These are phyloP conservation scores for Aphis gossypii DNA, from an alignment of 1,140 invertebrate species.

Conservation along the genomic window DNA sequence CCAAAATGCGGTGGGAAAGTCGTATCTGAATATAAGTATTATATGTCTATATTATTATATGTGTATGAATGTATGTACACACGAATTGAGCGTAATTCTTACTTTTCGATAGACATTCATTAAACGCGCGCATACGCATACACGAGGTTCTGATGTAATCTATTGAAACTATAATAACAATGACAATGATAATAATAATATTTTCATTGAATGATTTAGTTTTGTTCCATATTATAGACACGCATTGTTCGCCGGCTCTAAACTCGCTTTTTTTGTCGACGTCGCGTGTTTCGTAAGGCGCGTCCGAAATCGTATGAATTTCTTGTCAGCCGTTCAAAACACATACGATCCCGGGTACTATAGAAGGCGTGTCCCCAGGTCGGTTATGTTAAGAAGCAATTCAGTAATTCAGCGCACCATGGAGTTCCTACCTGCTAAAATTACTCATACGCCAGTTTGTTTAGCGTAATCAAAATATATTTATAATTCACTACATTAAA, in stretches of 20 bases:
- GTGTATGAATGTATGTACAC: not conserved
- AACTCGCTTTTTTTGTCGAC: not conserved
- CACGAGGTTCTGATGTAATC: not conserved
- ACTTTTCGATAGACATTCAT: not conserved
- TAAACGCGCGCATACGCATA: constrained; percentile 2
- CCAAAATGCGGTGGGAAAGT: not conserved
- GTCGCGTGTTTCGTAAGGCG: not conserved
- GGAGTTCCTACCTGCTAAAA: not conserved
- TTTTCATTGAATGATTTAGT: constrained; percentile 7
- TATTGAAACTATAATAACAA: not conserved
- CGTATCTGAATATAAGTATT: not conserved
- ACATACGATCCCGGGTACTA: not conserved
- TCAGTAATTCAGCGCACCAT: not conserved
- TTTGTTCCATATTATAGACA: constrained; percentile 17
- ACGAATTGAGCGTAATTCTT: not conserved
- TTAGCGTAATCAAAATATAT: not conserved
- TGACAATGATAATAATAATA: not conserved
- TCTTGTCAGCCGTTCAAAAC: not conserved
- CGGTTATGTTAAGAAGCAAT: not conserved
- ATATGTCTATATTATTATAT: not conserved
- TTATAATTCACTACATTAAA: not conserved
- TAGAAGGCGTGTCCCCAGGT: not conserved
- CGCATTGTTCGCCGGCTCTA: not conserved
- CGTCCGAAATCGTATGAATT: not conserved
- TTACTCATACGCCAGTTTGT: not conserved